Percentiles rank a stretch among this genome's conserved stretches.
Conservation (phyloP, 2,797 vertebrate species). For the Siniperca undulata region DNA sequence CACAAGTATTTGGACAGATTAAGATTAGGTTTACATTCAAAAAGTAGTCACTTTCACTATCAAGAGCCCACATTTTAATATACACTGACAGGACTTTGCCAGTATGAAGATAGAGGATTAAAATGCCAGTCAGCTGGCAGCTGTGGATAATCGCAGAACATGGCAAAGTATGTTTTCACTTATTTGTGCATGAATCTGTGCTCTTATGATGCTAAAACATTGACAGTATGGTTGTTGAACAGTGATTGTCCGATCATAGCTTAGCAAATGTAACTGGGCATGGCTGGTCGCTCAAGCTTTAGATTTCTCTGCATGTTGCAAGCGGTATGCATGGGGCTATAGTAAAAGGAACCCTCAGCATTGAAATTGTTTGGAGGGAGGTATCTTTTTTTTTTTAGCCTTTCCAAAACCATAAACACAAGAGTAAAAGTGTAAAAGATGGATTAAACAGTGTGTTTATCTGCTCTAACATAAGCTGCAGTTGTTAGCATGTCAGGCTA, state of each 20-base stretch:
- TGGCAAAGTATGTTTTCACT: neutral
- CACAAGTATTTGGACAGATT: conserved; percentile 54
- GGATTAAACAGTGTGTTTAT: neutral
- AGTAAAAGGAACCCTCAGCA: neutral
- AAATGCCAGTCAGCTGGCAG: conserved; percentile 21
- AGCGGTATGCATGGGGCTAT: neutral
- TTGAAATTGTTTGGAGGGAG: neutral
- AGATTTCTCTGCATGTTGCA: neutral
- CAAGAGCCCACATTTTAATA: conserved; percentile 32
- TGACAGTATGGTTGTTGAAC: neutral
- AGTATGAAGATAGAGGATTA: conserved; percentile 23
- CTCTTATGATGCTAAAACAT: neutral
- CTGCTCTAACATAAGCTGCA: neutral
- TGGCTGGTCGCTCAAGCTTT: neutral
- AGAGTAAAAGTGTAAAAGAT: neutral
- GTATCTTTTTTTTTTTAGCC: neutral
- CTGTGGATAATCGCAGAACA: conserved; percentile 22
- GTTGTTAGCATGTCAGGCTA: neutral
- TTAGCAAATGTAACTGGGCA: neutral
- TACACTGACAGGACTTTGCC: conserved; percentile 34
- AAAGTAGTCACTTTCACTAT: conserved; percentile 37
- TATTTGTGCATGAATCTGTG: neutral
- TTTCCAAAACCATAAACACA: neutral
- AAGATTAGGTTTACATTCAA: conserved; percentile 50
- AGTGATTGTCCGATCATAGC: neutral